Evolutionary conservation across 2,113 vertebrate species (phyloP).

Genomic region (Hymenochirus boettgeri): DNA sequence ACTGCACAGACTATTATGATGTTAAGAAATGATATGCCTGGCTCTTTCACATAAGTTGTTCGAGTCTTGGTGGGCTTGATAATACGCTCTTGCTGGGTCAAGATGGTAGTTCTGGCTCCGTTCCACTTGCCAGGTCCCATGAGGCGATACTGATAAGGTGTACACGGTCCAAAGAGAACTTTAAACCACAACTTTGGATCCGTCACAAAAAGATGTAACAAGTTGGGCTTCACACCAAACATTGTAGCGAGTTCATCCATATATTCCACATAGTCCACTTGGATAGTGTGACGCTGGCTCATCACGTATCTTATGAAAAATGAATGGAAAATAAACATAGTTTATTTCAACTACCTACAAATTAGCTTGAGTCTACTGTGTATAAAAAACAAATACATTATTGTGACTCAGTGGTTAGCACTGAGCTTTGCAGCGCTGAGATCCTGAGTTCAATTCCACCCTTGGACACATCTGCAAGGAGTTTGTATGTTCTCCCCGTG

Average conservation of each 20-base stretch:
- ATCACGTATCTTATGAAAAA: conserved; percentile 22
- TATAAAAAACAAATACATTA: too few species aligned
- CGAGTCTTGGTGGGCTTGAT: conserved; percentile 26
- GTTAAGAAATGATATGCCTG: background rate
- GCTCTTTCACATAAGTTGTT: background rate
- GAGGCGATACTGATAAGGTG: background rate
- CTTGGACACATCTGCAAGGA: too few species aligned
- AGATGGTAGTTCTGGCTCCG: conserved; percentile 73
- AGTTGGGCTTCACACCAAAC: conserved; percentile 62
- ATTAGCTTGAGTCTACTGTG: too few species aligned
- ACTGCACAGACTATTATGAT: conserved; percentile 2
- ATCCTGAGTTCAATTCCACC: too few species aligned
- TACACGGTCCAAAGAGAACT: conserved; percentile 2
- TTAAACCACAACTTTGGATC: background rate
- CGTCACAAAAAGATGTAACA: conserved; percentile 43
- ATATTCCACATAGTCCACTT: conserved; percentile 66
- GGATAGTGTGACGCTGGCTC: conserved; percentile 27
- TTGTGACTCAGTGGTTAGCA: too few species aligned
- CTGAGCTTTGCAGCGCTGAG: too few species aligned
- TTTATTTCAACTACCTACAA: too few species aligned
- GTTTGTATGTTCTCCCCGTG: too few species aligned
- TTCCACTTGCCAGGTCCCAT: conserved; percentile 64
- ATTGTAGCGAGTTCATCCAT: conserved; percentile 70
- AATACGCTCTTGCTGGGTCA: conserved; percentile 73
- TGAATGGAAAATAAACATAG: too few species aligned